Base-by-base conservation (phyloP, 2,888 invertebrate species). In the Seladonia tumulorum region DNA sequence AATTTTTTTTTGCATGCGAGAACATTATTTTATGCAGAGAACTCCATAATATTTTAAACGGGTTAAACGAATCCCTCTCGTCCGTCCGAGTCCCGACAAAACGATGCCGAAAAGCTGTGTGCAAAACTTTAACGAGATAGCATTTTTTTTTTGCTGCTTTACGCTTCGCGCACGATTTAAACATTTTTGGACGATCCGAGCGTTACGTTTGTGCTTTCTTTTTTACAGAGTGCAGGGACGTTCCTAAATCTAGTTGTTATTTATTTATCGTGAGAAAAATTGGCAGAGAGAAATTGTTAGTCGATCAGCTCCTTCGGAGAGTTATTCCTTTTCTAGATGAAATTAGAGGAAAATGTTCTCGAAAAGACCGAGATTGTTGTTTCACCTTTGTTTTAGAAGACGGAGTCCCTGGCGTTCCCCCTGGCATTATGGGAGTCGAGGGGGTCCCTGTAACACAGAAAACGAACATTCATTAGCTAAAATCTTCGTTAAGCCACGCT, bases 391-490 rank as follows among this genome's bases (percentile, higher is more conserved):
- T 96, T 95, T 98, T 98, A 89, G 97, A 97, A 91, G 97, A 97
- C 88, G 98, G 98, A 80, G 98, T 98, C 91, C 98, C 97, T 91
- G 98, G 98, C 91, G 96, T 97, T 91, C 97, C 97, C 93, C 97
- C 97, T 90, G 97, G 97, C 97, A 97, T 97, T 93, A 96, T 96
- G 88, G 96, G 95, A 90, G 96, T 96, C 85, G 96, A 95, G 89
- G 96, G 96, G 84, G 95, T 94, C 89, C 96, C 96, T 96, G 94
- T 8, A 95, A 93, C 92, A 93, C 42, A 79, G 29, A 35, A 29
- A 18, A 35, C 8, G 29, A 35, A 66, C 35, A 35, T 8, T 35
- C 3, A 25, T 60, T n/a, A 25, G 60, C 60, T 14, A 18, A 66
- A 66, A 29, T 8, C 8, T 18, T 35, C 66, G 66, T 35, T 35